Conservation (phyloP, 30 jellyfish, hydroid and myxozoan species). For the Mastigias papua region DNA sequence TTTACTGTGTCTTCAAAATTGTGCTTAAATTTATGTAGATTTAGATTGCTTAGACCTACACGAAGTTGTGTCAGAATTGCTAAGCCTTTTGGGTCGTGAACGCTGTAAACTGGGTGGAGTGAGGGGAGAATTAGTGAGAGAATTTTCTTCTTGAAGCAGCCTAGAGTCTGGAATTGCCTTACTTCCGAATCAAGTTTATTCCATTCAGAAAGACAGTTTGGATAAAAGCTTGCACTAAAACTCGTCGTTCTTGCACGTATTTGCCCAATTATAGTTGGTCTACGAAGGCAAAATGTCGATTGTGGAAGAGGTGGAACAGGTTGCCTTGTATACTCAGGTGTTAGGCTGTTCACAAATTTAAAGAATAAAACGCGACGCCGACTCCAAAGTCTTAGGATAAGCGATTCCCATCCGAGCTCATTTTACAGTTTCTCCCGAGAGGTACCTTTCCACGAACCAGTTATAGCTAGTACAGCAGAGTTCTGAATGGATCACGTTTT, state of each 20-base stretch:
- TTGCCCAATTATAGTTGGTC: conserved; percentile 29
- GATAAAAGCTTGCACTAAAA: conserved; percentile 33
- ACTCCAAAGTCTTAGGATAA: no score
- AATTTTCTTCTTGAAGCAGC: conserved; percentile 23
- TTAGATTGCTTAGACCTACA: conserved; percentile 12
- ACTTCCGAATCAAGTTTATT: conserved; percentile 21
- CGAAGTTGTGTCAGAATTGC: conserved; percentile 45
- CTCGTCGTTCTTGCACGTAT: not conserved
- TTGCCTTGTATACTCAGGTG: conserved; percentile 8
- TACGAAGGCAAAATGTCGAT: conserved; percentile 27
- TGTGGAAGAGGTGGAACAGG: conserved; percentile 49
- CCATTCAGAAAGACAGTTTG: conserved; percentile 12
- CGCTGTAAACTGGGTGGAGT: conserved; percentile 42
- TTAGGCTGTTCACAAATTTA: no score
- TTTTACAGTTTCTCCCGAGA: no score
- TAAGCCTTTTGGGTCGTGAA: conserved; percentile 30
- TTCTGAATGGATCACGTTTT: no score
- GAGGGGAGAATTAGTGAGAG: conserved; percentile 19
- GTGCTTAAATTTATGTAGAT: conserved; percentile 36
- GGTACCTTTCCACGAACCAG: no score
- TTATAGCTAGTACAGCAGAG: no score
- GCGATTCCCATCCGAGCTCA: no score
- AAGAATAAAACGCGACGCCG: no score
- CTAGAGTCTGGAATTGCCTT: conserved; percentile 13
- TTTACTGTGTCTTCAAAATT: conserved; percentile 26